A percentile compares a stretch with the other conserved stretches of the same genome.
phyloP scores from a whole-genome alignment of 2,797 vertebrate species.

The Garrulus glandarius region DNA sequence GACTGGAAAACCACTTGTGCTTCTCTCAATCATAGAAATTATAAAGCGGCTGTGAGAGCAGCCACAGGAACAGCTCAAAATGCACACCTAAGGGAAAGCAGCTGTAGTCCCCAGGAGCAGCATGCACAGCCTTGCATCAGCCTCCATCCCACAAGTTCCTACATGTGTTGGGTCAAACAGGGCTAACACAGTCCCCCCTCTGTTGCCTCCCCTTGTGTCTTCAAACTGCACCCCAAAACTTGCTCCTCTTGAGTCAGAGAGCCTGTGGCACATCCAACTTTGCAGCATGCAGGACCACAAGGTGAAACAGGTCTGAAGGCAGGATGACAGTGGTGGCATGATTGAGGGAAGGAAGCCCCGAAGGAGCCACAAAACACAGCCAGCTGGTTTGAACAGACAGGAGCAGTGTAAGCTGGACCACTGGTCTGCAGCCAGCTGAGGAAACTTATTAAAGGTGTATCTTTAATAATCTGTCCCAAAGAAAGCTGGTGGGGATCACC shows the following conservation, averaged over 20 bases:
- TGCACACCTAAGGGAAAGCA: neutral
- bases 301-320: neutral
- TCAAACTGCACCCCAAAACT: neutral
- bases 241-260: neutral
- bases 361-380: neutral
- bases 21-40: neutral
- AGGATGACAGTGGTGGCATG: fast-evolving
- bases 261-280: neutral
- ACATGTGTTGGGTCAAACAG: neutral
- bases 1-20: neutral
- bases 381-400: neutral
- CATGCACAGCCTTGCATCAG: neutral
- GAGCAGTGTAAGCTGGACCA: neutral
- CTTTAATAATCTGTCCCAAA: neutral
- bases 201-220: fast-evolving
- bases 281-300: fast-evolving
- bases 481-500: neutral
- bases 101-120: neutral
- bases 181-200: neutral
- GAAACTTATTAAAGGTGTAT: neutral
- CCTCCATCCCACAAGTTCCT: neutral
- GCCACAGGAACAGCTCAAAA: neutral
- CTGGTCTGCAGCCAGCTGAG: fast-evolving
- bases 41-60: neutral
- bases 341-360: fast-evolving